Evolutionary conservation across 2,888 invertebrate species (phyloP), one percentile per base, ranked within the genome.

Genomic region (Epistrophella euchroma): DNA sequence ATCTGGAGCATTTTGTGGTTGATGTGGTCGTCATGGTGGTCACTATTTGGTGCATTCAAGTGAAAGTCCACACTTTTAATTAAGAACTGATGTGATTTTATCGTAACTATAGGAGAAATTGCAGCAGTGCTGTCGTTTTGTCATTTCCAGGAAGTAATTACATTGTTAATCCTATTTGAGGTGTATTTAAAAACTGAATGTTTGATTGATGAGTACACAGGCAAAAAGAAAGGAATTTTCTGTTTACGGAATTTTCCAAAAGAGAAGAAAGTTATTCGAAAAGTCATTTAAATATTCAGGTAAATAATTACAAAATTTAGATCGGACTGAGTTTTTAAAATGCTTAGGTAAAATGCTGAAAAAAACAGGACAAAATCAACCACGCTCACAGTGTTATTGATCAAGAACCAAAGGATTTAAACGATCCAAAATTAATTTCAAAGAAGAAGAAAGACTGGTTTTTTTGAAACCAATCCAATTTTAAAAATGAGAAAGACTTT

Each of bases 1-100:
- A 68, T 52, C 45, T 62, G 43, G 17, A 60, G 19, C 70, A 45
- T 13, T n/a, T 32, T 56, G 28, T 19, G 73, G 56, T 35, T 43
- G 72, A 19, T 52, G 76, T 73, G 40, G 74, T 64, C 47, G 37
- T 79, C 75, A 73, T 71, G 22, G 13, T 40, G 75, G 76, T 72
- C 72, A 72, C 72, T 73, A 66, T 73, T 60, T 56, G 47, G 55
- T 64, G 56, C 72, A 80, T 75, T 40, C 66, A 52, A 80, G 66
- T 75, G 70, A 75, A 60, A 76, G 76, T 76, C 81, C 55, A 76
- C 70, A 68, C 76, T 81, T 60, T 85, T 81, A 85, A 85, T 81
- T 85, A 85, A 72, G 76, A 81, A 73, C 52, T 66, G 4, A 19
- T 66, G 47, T 13, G 35, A 50, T 66, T 52, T 32, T 37, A 15